Conservation (phyloP, 2,888 invertebrate genomes). For the Chromoteleia sp. region DNA sequence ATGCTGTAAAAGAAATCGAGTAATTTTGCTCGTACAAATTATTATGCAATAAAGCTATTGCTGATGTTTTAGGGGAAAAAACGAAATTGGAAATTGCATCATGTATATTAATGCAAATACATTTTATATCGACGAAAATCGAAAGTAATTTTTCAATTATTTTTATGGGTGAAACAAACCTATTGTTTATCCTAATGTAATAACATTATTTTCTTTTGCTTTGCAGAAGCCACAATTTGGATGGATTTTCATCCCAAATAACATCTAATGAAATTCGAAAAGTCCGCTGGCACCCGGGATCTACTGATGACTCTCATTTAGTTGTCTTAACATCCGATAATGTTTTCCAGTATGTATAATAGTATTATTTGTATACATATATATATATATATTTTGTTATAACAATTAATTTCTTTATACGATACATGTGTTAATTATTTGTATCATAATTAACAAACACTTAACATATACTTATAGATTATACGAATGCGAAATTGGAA, state of each 20-base stretch:
- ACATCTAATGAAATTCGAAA: constrained; percentile 90
- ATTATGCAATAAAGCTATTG: not conserved
- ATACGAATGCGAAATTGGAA: constrained; percentile 82
- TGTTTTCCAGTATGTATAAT: constrained; percentile 90
- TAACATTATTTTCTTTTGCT: constrained; percentile 1
- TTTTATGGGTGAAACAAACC: no score
- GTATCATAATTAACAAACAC: constrained; percentile 1
- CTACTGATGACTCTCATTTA: constrained; percentile 90
- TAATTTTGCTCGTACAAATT: constrained; percentile 1
- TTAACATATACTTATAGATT: constrained; percentile 77
- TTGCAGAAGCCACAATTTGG: constrained; percentile 89
- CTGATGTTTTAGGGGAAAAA: not conserved
- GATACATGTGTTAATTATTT: no score
- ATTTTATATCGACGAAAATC: no score
- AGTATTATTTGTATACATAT: no score
- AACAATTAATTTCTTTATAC: no score
- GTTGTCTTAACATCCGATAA: constrained; percentile 94
- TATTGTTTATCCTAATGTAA: no score
- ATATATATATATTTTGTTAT: constrained; percentile 16
- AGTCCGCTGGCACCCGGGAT: constrained; percentile 95
- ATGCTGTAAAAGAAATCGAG: constrained; percentile 22
- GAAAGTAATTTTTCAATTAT: not conserved
- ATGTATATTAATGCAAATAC: no score
- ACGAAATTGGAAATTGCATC: no score
- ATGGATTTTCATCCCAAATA: constrained; percentile 88